These are phyloP conservation scores for Epiblema foenella DNA, from an alignment of 2,888 invertebrate genomes.

Conservation along the genomic window DNA sequence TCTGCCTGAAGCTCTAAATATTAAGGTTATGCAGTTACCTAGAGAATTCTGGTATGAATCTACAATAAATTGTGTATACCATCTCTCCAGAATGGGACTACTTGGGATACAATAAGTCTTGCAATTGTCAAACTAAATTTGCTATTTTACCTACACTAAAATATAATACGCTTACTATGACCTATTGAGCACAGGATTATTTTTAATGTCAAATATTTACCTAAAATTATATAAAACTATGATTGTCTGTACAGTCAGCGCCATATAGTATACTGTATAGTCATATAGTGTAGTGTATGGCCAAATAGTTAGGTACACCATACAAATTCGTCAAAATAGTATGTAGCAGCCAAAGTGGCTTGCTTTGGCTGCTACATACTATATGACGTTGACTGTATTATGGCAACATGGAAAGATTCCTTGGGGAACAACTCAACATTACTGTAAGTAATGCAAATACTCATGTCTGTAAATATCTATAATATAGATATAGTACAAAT, in stretches of 20 bases:
- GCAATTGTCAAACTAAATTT: neutral
- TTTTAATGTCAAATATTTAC: too few relatives aligned
- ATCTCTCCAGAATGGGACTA: neutral
- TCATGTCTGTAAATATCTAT: neutral
- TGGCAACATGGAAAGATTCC: neutral
- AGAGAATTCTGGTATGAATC: conserved; percentile 88
- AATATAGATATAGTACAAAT: neutral
- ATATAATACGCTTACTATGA: neutral
- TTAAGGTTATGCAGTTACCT: conserved; percentile 84
- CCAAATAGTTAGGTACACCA: too few relatives aligned
- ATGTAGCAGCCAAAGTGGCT: too few relatives aligned
- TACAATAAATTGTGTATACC: conserved; percentile 31
- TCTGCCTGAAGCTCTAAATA: conserved; percentile 84
- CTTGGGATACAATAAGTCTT: neutral
- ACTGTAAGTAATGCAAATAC: conserved; percentile 1
- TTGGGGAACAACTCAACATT: neutral
- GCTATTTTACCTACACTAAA: neutral
- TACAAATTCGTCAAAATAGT: too few relatives aligned
- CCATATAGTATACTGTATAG: too few relatives aligned
- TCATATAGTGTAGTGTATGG: too few relatives aligned
- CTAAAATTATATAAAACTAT: too few relatives aligned
- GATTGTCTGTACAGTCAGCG: too few relatives aligned
- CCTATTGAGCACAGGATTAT: too few relatives aligned
- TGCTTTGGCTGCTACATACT: too few relatives aligned
- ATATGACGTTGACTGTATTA: neutral